These are phyloP conservation scores for Flexamia atlantica DNA, from an alignment of 2,888 invertebrate species.

Conservation along the genomic window DNA sequence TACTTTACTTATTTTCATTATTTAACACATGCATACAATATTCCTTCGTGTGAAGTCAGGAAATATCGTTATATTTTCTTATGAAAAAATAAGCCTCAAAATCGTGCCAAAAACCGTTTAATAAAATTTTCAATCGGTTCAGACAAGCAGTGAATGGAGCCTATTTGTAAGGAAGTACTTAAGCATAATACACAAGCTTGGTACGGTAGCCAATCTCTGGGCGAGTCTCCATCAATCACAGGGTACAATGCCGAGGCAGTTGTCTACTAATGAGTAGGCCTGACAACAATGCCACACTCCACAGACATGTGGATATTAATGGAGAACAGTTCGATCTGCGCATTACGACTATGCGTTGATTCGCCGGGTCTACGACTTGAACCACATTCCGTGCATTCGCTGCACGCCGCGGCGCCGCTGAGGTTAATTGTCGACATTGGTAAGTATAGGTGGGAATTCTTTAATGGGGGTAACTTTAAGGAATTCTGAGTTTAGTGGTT, in stretches of 20 bases:
- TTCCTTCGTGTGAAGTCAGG: too few species aligned
- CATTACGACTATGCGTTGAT: not conserved
- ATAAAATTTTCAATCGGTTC: too few species aligned
- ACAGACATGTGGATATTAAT: not conserved
- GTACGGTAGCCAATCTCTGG: not conserved
- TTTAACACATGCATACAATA: too few species aligned
- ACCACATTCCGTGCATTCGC: not conserved
- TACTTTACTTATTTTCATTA: too few species aligned
- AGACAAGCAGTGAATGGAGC: not conserved
- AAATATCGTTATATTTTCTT: too few species aligned
- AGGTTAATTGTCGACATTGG: too few species aligned
- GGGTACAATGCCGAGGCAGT: not conserved
- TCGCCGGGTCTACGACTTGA: not conserved
- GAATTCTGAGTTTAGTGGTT: too few species aligned
- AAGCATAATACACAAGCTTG: not conserved
- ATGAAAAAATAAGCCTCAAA: too few species aligned
- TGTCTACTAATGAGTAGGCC: slow-evolving; percentile 11
- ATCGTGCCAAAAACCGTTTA: too few species aligned
- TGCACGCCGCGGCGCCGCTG: not conserved
- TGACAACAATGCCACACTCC: slow-evolving; percentile 7
- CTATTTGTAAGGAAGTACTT: not conserved
- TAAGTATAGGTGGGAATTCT: too few species aligned
- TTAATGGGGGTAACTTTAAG: too few species aligned
- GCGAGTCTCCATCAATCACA: slow-evolving; percentile 11
- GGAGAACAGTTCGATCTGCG: not conserved